phyloP scores from a whole-genome alignment of 2,797 vertebrate genomes.

The Mus caroli region DNA sequence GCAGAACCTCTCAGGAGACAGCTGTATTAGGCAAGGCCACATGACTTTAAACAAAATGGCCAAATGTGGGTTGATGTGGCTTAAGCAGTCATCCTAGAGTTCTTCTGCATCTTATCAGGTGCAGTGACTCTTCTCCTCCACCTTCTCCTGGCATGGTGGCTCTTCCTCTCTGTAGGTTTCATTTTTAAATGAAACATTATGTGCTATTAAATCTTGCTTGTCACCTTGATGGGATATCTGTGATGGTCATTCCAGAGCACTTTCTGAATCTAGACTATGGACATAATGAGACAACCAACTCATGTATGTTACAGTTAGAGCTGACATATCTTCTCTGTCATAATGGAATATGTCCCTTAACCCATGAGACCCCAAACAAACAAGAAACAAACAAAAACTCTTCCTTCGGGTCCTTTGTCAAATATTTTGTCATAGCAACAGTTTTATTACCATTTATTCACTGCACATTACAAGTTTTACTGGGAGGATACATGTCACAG shows the following conservation, averaged over 20 bases:
- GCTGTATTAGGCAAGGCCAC: neutral
- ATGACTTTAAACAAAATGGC: constrained; percentile 4
- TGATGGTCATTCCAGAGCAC: too few relatives aligned
- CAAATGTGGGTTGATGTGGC: neutral
- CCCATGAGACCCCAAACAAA: neutral
- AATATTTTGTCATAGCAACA: neutral
- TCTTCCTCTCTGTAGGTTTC: neutral
- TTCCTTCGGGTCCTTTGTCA: neutral
- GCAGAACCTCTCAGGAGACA: too few relatives aligned
- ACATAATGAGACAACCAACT: neutral
- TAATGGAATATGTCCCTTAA: neutral
- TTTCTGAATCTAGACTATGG: neutral
- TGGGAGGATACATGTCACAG: neutral
- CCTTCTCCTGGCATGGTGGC: too few relatives aligned
- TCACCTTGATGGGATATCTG: neutral
- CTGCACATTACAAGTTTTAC: neutral
- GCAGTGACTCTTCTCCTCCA: too few relatives aligned
- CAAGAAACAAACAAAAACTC: neutral
- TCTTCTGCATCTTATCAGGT: too few relatives aligned
- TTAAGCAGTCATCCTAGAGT: neutral
- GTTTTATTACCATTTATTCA: neutral
- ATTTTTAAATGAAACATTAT: neutral
- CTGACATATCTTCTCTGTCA: neutral
- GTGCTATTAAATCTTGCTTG: neutral
- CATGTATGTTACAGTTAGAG: neutral